Base-by-base conservation (phyloP, 2,113 vertebrate genomes). In the Reinhardtius hippoglossoides region DNA sequence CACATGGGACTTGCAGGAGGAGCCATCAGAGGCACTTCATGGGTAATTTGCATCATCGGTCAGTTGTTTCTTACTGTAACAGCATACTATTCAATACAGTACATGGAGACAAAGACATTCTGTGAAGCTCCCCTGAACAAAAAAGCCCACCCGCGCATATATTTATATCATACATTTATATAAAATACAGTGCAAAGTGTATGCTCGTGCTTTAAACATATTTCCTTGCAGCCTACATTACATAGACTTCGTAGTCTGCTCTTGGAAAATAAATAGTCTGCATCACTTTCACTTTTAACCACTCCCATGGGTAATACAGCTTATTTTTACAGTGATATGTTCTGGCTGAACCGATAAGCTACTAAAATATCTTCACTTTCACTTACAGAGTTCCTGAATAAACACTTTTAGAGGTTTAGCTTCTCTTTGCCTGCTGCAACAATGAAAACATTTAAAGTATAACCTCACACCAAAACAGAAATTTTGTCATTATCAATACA, bases 311-410 rank as follows among this genome's bases (percentile, higher is more conserved):
- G 14, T 50, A 74, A 86, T 67, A 76, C 75, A 89, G 82, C 85
- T 88, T 91, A 82, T 87, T 62, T 26, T 26, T 35, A 74, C 42
- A 59, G 20, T 82, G 84, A 85, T 82, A 78, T 89, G 80, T 72
- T 85, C 50, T 54, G 37, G 0, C 57, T 60, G 27, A 73, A 48
- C 21, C 7, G 3, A 59, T 40, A 57, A 67, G 15, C 9, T 24
- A 76, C 23, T 74, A 8, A n/a, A 72, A 71, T 60, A 69, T 46
- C n/a, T 74, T 68, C 14, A 71, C 42, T 66, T 76, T 70, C 24
- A 68, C 50, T 37, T 48, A 42, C 5, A 21, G 10, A 63, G 18
- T 24, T 77, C 31, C 60, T 74, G 27, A 72, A 82, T 61, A 18
- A 40, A 73, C 16, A 74, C 26, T 59, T 76, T 44, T 7, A 31